Percentiles rank a stretch among this genome's conserved stretches.
Evolutionary conservation across 2,797 vertebrate genomes (phyloP).

Genomic region (Steatocranus sp.): DNA sequence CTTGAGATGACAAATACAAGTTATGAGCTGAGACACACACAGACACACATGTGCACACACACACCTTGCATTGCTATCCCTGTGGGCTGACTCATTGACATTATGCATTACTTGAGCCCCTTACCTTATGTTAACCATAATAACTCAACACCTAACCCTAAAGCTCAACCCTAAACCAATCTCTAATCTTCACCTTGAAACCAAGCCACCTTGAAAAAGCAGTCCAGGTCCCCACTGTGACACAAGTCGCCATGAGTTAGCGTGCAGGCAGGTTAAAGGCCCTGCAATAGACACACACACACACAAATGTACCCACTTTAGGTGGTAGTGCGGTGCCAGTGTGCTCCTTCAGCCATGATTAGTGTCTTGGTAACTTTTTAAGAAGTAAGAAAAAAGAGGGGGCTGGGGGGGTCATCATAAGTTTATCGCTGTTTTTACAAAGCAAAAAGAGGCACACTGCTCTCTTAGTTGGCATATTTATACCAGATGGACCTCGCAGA

Average conservation of each 20-base stretch:
- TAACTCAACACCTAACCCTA: not conserved
- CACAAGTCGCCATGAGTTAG: not conserved
- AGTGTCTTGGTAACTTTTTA: not conserved
- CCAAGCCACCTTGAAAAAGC: not conserved
- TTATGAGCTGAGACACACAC: not conserved
- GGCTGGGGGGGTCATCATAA: not conserved
- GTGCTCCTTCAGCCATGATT: not conserved
- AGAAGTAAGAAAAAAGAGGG: not conserved
- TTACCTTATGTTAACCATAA: not conserved
- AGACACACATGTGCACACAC: not conserved
- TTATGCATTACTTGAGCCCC: not conserved
- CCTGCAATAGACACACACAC: not conserved
- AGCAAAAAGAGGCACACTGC: not conserved
- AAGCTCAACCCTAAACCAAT: not conserved
- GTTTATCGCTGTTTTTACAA: not conserved
- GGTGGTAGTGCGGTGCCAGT: not conserved
- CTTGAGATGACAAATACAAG: conserved; percentile 6
- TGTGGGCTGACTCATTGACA: not conserved
- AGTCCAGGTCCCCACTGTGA: not conserved
- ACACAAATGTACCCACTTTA: not conserved
- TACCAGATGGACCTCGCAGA: not conserved
- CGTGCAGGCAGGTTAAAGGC: not conserved
- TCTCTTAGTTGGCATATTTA: not conserved
- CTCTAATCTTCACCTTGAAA: not conserved
- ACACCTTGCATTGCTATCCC: not conserved